Base-by-base conservation (phyloP, 2,888 invertebrate species). In the Drosophila hawaiiensis region DNA sequence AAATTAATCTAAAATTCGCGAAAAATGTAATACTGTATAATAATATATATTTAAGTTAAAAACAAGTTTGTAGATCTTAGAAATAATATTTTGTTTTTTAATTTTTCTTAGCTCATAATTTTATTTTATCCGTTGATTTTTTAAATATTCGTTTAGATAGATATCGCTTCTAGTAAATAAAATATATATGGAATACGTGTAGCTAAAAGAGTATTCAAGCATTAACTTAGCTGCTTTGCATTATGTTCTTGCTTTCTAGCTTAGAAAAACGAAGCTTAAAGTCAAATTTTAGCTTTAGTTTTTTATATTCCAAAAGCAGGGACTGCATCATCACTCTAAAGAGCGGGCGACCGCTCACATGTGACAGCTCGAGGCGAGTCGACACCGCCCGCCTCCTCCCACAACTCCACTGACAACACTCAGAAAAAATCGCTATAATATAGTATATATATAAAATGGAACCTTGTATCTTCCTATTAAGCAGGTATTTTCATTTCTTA, bases 281-380 rank as follows among this genome's bases (percentile, higher is more conserved):
- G 52, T 28, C 31, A 28, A 65, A 59, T 52, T 43, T 29, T 29
- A 64, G 50, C 66, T 50, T 14, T 19, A 54, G 59, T 31, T 59
- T 41, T 54, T 19, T 54, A 41, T 43, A 55, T 55, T 33, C 4
- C 29, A 39, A 12, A 41, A 60, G 37, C 56, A 29, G 25, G 12
- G 31, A 19, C 25, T 35, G 22, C 47, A 54, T 54, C 50, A 63
- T 67, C 49, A 52, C 37, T 63, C 53, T 35, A n/a, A 53, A n/a
- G 59, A 67, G 39, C 35, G 55, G 63, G 55, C 31, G 62, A 16
- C 52, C 69, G 54, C 78, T 78, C 74, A 70, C 54, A 65, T 49
- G 52, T 62, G 66, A 59, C 67, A 68, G 78, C 78, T 78, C 59
- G 67, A 59, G 78, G 78, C 78, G 29, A 47, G 22, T 39, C 39